Percentiles rank a stretch among this genome's conserved stretches.
phyloP scores from a whole-genome alignment of 2,113 vertebrate genomes.

The Bubo blakistoni region DNA sequence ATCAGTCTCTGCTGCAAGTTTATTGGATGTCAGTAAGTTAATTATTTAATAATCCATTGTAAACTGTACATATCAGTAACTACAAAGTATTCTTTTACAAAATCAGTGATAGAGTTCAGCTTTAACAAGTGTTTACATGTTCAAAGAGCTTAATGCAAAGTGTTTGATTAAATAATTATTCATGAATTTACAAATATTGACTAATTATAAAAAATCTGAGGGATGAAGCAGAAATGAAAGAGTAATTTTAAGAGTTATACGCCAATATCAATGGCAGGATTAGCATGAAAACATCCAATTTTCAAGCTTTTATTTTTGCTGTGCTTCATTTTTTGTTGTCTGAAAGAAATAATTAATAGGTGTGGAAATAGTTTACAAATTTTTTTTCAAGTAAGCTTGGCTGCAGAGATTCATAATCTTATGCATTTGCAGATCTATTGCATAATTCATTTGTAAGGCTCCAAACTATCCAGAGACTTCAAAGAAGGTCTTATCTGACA shows the following conservation, averaged over 20 bases:
- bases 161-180: constrained; percentile 13
- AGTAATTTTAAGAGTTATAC: constrained; percentile 8
- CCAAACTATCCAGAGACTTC: background rate
- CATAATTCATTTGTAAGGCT: constrained; percentile 8
- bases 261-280: background rate
- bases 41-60: background rate
- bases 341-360: background rate
- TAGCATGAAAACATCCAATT: background rate
- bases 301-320: background rate
- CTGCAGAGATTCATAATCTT: background rate
- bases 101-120: background rate
- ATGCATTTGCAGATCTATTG: background rate
- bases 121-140: background rate
- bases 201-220: background rate
- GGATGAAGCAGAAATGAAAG: background rate
- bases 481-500: constrained; percentile 21
- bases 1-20: background rate
- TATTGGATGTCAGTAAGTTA: background rate
- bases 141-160: background rate
- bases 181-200: background rate
- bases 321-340: background rate
- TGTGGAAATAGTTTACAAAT: background rate
- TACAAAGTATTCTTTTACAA: background rate
- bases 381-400: background rate
- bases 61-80: background rate